Evolutionary conservation across 2,888 invertebrate genomes (phyloP).

Genomic region (Nephrotoma appendiculata): DNA sequence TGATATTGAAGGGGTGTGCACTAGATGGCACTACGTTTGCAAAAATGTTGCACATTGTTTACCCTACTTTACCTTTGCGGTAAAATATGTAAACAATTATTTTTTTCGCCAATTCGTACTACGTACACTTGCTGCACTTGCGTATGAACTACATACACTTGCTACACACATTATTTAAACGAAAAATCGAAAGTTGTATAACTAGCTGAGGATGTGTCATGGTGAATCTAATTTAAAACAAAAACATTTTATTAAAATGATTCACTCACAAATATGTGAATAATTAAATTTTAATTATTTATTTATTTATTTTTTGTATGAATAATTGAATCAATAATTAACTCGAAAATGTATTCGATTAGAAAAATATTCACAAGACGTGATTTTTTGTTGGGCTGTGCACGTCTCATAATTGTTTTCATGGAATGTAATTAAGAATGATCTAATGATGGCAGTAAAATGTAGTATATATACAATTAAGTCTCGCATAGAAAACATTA

Average conservation of each 20-base stretch:
- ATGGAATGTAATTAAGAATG: not conserved
- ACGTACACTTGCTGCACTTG: too few species aligned
- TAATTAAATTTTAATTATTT: not conserved
- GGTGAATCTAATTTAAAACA: not conserved
- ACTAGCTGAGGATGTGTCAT: not conserved
- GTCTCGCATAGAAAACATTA: not conserved
- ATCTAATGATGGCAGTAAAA: not conserved
- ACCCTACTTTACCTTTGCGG: too few species aligned
- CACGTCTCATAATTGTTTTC: not conserved
- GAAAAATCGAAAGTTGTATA: not conserved
- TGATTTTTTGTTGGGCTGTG: not conserved
- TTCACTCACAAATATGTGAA: not conserved
- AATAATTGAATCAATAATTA: not conserved
- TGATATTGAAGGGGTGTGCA: too few species aligned
- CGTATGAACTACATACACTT: too few species aligned
- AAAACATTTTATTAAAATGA: not conserved
- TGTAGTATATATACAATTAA: not conserved
- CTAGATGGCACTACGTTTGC: too few species aligned
- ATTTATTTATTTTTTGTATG: not conserved
- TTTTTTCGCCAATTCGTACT: too few species aligned
- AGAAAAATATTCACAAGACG: not conserved
- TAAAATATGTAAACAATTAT: too few species aligned
- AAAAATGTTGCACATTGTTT: too few species aligned
- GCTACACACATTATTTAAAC: too few species aligned
- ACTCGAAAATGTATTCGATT: not conserved